Evolutionary conservation across 2,888 invertebrate genomes (phyloP), one percentile per base, ranked within the genome.

Genomic region (Megamerina dolium): DNA sequence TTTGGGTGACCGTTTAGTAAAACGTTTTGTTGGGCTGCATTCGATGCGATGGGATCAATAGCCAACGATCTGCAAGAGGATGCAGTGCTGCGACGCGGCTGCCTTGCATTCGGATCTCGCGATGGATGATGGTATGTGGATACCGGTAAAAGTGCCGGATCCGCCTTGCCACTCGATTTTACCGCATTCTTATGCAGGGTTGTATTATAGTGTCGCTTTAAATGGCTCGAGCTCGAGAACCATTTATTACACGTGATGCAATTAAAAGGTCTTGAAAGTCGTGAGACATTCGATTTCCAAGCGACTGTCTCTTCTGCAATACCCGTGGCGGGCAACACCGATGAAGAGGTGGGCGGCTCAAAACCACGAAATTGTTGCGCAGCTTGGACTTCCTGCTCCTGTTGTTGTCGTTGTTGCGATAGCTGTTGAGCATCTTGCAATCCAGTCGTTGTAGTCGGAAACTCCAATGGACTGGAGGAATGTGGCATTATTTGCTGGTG

Each of bases 191-290:
- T 91, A 60, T 92, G 92, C 55, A 92, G 70, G 32, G 91, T 91
- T 13, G 92, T 92, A 60, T 91, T 91, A 68, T 91, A 92, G 68
- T 92, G 92, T 44, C 91, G 78, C 70, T 92, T 92, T 38, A 92
- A 72, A 68, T 92, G 92, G 1, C 92, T 91, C 12, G 90, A 90
- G 71, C 89, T 89, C 17, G 91, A 92, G 66, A 92, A 92, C 91
- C 91, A 91, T 75, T 92, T 92, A 73, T 91, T 91, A 73, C 92
- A 92, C 42, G 91, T 89, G 5, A 87, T 86, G 64, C 92, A 92
- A 61, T 91, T 88, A 72, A 91, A 92, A 0, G 90, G 91, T 74
- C 92, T 92, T 40, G 91, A 90, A 43, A 91, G 78, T 49, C 91
- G 80, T 18, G 90, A 87, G 74, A 91, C 91, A 64, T 90, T 90